A percentile compares a stretch with the other conserved stretches of the same genome.
phyloP scores from a whole-genome alignment of 1,140 invertebrate species.

The Xylocopa sonorina region DNA sequence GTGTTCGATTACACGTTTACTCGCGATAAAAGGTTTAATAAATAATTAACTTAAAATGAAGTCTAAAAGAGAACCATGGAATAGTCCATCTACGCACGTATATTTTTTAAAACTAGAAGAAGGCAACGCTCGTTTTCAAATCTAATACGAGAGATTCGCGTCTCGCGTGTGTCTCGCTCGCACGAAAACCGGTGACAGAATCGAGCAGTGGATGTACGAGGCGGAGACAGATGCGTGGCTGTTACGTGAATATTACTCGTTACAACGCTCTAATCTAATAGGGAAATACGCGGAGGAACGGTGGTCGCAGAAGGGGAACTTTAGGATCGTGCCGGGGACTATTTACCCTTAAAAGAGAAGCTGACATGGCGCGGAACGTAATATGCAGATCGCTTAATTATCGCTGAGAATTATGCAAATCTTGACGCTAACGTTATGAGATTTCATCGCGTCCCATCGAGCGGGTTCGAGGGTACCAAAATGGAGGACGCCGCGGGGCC shows the following conservation, averaged over 20 bases:
- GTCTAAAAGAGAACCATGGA: constrained; percentile 2
- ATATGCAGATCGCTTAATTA: constrained; percentile 78
- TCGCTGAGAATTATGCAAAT: constrained; percentile 75
- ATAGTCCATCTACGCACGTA: constrained; percentile 21
- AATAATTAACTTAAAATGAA: too few species aligned
- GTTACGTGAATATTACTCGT: constrained; percentile 68
- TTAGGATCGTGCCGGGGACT: constrained; percentile 54
- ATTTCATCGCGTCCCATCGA: constrained; percentile 56
- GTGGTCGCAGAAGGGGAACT: constrained; percentile 39
- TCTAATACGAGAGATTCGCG: constrained; percentile 39
- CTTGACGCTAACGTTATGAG: constrained; percentile 65
- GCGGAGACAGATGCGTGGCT: constrained; percentile 24
- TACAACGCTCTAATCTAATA: constrained; percentile 66
- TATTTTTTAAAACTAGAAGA: too few species aligned
- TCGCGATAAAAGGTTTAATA: too few species aligned
- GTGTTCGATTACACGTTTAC: constrained; percentile 22
- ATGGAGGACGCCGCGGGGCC: constrained; percentile 29
- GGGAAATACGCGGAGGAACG: constrained; percentile 47
- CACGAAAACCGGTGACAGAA: constrained; percentile 25
- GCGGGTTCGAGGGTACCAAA: constrained; percentile 21
- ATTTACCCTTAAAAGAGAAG: constrained; percentile 65
- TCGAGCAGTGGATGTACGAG: neutral
- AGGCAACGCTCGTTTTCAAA: too few species aligned
- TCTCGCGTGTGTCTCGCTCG: constrained; percentile 31
- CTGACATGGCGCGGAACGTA: constrained; percentile 58